These are phyloP conservation scores for Artibeus lituratus DNA, from an alignment of 2,797 vertebrate species.

Conservation along the genomic window DNA sequence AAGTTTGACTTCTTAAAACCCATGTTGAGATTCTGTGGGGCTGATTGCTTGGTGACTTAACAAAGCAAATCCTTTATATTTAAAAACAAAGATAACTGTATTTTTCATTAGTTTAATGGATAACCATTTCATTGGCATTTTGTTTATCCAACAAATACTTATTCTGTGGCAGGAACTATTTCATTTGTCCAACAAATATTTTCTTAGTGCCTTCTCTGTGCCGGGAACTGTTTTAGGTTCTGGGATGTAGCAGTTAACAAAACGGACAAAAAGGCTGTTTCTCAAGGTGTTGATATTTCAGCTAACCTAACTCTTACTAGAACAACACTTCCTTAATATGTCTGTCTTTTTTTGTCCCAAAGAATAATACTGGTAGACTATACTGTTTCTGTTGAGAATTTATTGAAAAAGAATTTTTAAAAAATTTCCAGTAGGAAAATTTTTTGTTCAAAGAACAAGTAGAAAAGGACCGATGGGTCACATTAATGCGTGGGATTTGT, in stretches of 20 bases:
- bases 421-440: not conserved
- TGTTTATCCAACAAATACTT: not conserved
- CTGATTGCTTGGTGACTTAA: constrained; percentile 32
- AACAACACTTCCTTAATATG: not conserved
- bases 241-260: not conserved
- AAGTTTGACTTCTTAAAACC: constrained; percentile 30
- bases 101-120: not conserved
- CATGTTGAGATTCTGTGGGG: not conserved
- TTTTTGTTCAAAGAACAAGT: not conserved
- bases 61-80: not conserved
- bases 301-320: not conserved
- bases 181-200: constrained; percentile 7
- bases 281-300: not conserved
- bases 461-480: not conserved
- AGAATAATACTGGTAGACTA: not conserved
- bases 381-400: constrained; percentile 21
- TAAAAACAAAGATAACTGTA: not conserved
- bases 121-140: not conserved
- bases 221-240: not conserved
- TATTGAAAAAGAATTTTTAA: not conserved
- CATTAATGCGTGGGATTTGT: not conserved
- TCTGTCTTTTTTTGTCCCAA: not conserved
- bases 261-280: not conserved
- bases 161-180: not conserved
- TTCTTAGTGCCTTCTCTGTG: not conserved